Base-by-base conservation (phyloP, 2,888 invertebrate species). In the Lutraria lutraria region DNA sequence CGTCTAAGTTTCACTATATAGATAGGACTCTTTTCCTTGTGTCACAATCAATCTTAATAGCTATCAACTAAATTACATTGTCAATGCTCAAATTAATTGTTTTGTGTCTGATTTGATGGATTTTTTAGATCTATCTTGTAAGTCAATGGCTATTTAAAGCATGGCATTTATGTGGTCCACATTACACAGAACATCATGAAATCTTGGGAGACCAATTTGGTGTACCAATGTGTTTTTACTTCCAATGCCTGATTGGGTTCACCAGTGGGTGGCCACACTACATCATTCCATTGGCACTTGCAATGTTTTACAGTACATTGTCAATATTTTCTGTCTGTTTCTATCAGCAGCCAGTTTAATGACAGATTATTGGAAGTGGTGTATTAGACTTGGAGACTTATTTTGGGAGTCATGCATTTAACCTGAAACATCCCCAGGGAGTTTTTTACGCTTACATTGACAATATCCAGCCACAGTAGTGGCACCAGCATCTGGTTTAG, bases 321-420 rank as follows among this genome's bases (percentile, higher is more conserved):
- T 76, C 76, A 31, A 76, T 76, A 76, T 31, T 76, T 76, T 34
- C 76, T 76, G 34, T 34, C 76, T 31, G 34, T 76, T 76, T 31
- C 12, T 76, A 31, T 15, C 76, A 76, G 76, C 31, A 34, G 76
- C 76, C 13, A 16, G 16, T 31, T 16, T 16, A 31, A 76, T 76
- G 76, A 76, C 76, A 15, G 76, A 76, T 76, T 34, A 34, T 2
- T 19, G 34, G 31, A 19, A 15, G 34, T 16, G 25, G 34, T 25
- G 19, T 31, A 13, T 15, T 4, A 76, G 76, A 76, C 76, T 31
- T 19, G 19, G 76, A 3, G 3, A 76, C 31, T 34, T 76, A 76
- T 76, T 76, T 76, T 76, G 76, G 34, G 76, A 76, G 76, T 76
- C 76, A 76, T 31, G 76, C 76, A n/a, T 76, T 76, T 76, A 34